A percentile compares a stretch with the other conserved stretches of the same genome.
Evolutionary conservation across 2,797 vertebrate genomes (phyloP).

Genomic region (Squalus acanthias): DNA sequence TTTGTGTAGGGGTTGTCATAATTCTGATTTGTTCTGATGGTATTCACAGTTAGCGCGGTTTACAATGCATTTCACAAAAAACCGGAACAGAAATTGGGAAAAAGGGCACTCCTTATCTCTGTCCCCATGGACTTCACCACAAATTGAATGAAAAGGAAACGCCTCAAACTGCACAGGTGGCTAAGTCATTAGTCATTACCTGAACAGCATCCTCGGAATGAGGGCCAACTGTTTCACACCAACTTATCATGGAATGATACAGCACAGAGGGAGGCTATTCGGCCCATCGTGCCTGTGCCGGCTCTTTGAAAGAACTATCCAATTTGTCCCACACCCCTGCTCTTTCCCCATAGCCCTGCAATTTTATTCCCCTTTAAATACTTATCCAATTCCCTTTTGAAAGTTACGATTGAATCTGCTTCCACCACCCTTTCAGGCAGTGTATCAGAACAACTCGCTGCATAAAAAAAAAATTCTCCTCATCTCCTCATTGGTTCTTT

Average conservation of each 20-base stretch:
- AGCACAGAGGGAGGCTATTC: not conserved
- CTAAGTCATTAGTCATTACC: not conserved
- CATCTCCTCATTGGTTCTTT: not conserved
- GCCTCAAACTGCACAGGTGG: not conserved
- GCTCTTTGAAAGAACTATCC: not conserved
- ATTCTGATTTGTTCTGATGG: not conserved
- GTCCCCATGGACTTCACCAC: not conserved
- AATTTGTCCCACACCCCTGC: not conserved
- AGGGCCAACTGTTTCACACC: not conserved
- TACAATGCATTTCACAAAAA: not conserved
- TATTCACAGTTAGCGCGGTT: not conserved
- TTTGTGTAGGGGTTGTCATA: not conserved
- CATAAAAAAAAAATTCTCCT: not conserved
- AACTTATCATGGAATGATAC: not conserved
- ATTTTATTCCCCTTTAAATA: not conserved
- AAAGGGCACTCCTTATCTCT: not conserved
- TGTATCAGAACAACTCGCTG: not conserved
- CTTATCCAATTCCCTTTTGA: not conserved
- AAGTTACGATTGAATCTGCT: not conserved
- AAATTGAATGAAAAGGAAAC: not conserved
- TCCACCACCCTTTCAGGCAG: not conserved
- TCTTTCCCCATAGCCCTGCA: not conserved
- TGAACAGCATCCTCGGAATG: not conserved
- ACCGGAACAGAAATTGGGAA: too few relatives aligned
- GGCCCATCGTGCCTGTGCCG: not conserved